Evolutionary conservation across 2,797 vertebrate species (phyloP).

Genomic region (Pangasius larnaudii): DNA sequence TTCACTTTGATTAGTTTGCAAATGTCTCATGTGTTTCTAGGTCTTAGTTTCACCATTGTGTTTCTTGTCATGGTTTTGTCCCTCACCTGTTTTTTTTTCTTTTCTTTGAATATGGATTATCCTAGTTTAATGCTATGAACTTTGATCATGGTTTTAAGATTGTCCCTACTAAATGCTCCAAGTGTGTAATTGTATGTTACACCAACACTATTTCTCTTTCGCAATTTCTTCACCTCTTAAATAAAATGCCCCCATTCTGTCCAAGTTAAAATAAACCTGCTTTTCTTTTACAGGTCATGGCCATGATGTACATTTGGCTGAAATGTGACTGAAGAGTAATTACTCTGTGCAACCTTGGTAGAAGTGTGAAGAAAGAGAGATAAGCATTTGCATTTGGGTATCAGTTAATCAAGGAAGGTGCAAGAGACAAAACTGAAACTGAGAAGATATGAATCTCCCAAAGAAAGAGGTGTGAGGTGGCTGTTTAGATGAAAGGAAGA

Average conservation of each 20-base stretch:
- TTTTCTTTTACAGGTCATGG: background rate
- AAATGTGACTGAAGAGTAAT: background rate
- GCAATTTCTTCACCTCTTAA: background rate
- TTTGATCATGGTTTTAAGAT: background rate
- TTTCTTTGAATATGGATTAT: background rate
- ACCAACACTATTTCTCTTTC: background rate
- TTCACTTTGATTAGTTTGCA: background rate
- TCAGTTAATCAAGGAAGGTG: background rate
- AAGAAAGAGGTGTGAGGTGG: background rate
- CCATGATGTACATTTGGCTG: background rate
- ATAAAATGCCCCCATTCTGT: background rate
- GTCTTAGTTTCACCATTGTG: too few species aligned
- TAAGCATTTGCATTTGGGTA: background rate
- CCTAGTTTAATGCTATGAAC: background rate
- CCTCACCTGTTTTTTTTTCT: background rate
- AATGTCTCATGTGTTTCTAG: background rate
- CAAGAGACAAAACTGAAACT: background rate
- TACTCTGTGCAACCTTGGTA: background rate
- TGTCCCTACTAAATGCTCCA: background rate
- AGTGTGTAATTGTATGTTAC: background rate
- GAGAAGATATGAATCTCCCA: background rate
- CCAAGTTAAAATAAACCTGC: background rate
- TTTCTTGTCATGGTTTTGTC: background rate
- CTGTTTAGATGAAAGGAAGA: conserved; percentile 21
- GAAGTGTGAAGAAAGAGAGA: background rate